phyloP scores from a whole-genome alignment of 2,113 vertebrate species.

The Nematolebias whitei region DNA sequence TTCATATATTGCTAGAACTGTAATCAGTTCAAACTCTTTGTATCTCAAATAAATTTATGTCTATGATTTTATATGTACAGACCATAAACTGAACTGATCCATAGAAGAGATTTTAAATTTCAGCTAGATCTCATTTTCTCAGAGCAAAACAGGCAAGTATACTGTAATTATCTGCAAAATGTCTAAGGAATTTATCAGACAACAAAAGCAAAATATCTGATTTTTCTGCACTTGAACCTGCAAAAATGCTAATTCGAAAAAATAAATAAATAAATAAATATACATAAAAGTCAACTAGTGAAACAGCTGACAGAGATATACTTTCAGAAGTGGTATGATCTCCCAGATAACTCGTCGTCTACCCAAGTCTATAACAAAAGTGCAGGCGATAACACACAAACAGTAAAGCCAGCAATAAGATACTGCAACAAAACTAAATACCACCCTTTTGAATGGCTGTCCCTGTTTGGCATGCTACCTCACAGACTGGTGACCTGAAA shows the following conservation, averaged over 20 bases:
- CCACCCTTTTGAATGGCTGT: constrained; percentile 40
- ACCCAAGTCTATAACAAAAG: constrained; percentile 34
- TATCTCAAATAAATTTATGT: not conserved
- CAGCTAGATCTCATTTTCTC: not conserved
- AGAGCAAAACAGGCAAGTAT: not conserved
- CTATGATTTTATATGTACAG: not conserved
- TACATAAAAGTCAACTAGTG: constrained; percentile 19
- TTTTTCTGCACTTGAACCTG: constrained; percentile 16
- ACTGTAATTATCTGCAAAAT: not conserved
- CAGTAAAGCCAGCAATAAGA: constrained; percentile 21
- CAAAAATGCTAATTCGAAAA: constrained; percentile 11
- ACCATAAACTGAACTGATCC: too few species aligned
- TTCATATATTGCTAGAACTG: constrained; percentile 13
- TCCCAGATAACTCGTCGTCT: constrained; percentile 22
- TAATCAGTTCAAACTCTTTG: not conserved
- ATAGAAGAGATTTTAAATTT: not conserved
- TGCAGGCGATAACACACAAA: constrained; percentile 50
- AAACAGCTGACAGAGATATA: constrained; percentile 20
- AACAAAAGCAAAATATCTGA: constrained; percentile 14
- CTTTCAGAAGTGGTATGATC: constrained; percentile 18
- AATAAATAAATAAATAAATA: constrained; percentile 7
- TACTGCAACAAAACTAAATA: constrained; percentile 11
- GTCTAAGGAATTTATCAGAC: not conserved
- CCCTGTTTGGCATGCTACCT: constrained; percentile 49
- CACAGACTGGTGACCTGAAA: constrained; percentile 41